Evolutionary conservation across 1,140 invertebrate species (phyloP).

Genomic region (Cylas formicarius): DNA sequence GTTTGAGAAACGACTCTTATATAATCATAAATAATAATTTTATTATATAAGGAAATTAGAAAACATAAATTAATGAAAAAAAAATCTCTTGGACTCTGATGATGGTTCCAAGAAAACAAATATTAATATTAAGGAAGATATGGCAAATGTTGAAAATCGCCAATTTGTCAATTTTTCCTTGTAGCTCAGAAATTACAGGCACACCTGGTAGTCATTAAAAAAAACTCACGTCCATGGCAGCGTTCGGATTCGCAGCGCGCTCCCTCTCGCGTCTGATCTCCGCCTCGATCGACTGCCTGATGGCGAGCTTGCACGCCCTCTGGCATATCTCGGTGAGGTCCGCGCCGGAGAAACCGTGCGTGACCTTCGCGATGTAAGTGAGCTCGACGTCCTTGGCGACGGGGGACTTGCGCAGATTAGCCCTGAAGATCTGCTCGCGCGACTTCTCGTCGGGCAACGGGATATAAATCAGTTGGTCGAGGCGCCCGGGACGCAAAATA

Average conservation of each 20-base stretch:
- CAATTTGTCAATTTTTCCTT: no score
- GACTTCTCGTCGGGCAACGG: conserved; percentile 98
- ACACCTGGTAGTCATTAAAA: no score
- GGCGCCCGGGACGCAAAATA: conserved; percentile 93
- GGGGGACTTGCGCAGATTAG: conserved; percentile 95
- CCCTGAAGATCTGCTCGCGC: conserved; percentile 88
- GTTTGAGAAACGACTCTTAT: no score
- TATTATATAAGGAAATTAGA: no score
- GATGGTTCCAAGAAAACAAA: no score
- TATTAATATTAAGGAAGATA: no score
- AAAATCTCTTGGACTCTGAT: no score
- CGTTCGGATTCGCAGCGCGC: conserved; percentile 67
- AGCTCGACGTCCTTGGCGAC: conserved; percentile 94
- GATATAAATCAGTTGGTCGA: conserved; percentile 99
- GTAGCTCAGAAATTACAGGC: no score
- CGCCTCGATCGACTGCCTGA: conserved; percentile 94
- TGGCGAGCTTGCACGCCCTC: conserved; percentile 97
- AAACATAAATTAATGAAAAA: no score
- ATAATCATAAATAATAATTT: no score
- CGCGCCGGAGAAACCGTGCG: conserved; percentile 96
- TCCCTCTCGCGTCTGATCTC: conserved; percentile 89
- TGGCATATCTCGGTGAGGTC: conserved; percentile 99
- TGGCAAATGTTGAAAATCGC: no score
- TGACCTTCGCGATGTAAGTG: conserved; percentile 90
- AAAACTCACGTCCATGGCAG: conserved; percentile 75